These are phyloP conservation scores for Manacus vitellinus DNA, from an alignment of 2,113 vertebrate species.

Conservation along the genomic window DNA sequence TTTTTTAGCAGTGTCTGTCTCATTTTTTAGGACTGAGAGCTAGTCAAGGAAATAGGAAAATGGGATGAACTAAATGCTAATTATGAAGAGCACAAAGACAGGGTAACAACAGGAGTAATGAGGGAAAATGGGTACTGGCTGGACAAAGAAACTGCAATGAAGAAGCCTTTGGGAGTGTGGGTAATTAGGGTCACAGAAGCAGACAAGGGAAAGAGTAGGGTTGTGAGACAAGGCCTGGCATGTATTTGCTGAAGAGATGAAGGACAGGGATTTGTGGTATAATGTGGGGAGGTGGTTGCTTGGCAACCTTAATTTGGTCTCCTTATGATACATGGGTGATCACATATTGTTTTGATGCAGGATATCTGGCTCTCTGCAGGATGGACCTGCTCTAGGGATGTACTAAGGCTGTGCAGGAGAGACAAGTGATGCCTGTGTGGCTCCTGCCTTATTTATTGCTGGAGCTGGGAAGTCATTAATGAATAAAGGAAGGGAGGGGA, in stretches of 20 bases:
- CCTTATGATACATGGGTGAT: background rate
- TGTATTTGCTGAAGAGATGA: constrained; percentile 55
- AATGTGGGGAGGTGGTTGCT: constrained; percentile 21
- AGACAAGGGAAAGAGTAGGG: background rate
- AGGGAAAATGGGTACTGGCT: background rate
- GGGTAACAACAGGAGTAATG: background rate
- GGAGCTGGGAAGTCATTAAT: background rate
- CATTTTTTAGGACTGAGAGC: background rate
- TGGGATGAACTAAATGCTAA: background rate
- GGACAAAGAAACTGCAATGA: constrained; percentile 22
- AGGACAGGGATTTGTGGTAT: constrained; percentile 41
- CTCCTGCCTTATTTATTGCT: background rate
- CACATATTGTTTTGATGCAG: background rate
- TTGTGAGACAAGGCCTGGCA: background rate
- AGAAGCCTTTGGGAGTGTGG: background rate
- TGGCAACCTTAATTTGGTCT: constrained; percentile 37
- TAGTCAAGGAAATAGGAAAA: background rate
- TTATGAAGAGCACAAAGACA: background rate
- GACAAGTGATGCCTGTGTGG: fast-evolving
- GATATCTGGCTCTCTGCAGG: background rate
- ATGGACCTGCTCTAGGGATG: background rate
- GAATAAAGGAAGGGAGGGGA: background rate
- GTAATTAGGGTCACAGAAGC: constrained; percentile 8
- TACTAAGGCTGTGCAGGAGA: background rate
- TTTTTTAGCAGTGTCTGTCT: background rate